These are phyloP conservation scores for Dromius quadrimaculatus DNA, from an alignment of 2,888 invertebrate species.

Conservation along the genomic window DNA sequence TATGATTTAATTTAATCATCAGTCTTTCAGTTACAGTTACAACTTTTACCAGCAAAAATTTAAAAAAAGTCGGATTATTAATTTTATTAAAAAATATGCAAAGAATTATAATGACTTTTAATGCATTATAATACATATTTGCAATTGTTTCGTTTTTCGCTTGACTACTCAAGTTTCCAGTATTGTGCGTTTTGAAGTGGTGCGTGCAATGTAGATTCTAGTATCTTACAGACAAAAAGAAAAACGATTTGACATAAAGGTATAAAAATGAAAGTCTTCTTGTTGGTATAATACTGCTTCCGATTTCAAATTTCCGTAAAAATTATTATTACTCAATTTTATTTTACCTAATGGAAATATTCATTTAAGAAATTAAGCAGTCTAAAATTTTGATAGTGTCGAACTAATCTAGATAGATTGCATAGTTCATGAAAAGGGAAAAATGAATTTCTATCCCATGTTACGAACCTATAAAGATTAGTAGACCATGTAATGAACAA, in stretches of 20 bases:
- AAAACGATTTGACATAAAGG: constrained; percentile 35
- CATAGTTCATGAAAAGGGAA: no score
- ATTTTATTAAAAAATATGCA: no score
- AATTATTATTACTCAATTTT: constrained; percentile 13
- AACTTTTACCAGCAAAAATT: no score
- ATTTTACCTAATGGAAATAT: constrained; percentile 5
- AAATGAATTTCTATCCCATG: constrained; percentile 1
- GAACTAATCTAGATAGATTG: no score
- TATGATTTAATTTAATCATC: no score
- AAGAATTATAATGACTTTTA: no score
- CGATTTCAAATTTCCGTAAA: constrained; percentile 34
- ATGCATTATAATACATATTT: no score
- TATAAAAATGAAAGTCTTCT: constrained; percentile 45
- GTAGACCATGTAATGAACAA: constrained; percentile 27
- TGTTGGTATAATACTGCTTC: constrained; percentile 21
- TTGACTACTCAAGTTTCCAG: constrained; percentile 16
- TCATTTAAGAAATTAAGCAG: no score
- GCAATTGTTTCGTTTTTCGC: no score
- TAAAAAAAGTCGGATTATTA: no score
- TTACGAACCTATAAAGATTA: constrained; percentile 7
- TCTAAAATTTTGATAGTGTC: no score
- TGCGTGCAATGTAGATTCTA: neutral
- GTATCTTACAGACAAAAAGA: constrained; percentile 20
- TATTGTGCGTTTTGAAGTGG: constrained; percentile 18
- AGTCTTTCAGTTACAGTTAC: no score